phyloP scores from a whole-genome alignment of 1,140 invertebrate genomes.

The Drosophila trapezifrons region DNA sequence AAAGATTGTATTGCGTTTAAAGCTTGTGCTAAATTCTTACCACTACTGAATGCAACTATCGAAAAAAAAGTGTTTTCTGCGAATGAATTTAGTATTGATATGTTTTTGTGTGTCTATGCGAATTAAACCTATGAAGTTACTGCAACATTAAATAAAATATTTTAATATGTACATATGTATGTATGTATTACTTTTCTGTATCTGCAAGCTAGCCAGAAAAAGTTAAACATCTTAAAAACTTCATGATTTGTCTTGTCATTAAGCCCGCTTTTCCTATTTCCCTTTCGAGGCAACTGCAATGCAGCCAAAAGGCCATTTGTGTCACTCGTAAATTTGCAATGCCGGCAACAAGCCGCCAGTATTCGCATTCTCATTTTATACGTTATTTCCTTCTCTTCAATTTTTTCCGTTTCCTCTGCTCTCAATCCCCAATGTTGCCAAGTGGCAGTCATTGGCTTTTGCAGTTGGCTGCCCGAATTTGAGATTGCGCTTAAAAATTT shows the following conservation, averaged over 20 bases:
- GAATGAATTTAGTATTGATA: no score
- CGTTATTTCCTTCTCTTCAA: constrained; percentile 30
- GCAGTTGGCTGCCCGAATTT: constrained; percentile 58
- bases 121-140: no score
- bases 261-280: constrained; percentile 22
- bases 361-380: constrained; percentile 54
- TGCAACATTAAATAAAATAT: no score
- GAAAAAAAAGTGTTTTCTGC: not conserved
- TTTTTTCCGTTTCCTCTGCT: constrained; percentile 24
- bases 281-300: constrained; percentile 48
- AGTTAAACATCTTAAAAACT: constrained; percentile 71
- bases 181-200: no score
- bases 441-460: constrained; percentile 75
- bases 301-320: constrained; percentile 67
- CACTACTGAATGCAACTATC: not conserved
- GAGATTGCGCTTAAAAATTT: constrained; percentile 71
- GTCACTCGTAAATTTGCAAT: constrained; percentile 77
- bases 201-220: constrained; percentile 42
- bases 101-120: no score
- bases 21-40: not conserved
- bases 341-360: constrained; percentile 74
- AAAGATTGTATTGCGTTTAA: constrained; percentile 28
- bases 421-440: constrained; percentile 66
- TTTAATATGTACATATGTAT: no score
- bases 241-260: constrained; percentile 80